These are phyloP conservation scores for Triops cancriformis DNA, from an alignment of 1,140 invertebrate species.

Conservation along the genomic window DNA sequence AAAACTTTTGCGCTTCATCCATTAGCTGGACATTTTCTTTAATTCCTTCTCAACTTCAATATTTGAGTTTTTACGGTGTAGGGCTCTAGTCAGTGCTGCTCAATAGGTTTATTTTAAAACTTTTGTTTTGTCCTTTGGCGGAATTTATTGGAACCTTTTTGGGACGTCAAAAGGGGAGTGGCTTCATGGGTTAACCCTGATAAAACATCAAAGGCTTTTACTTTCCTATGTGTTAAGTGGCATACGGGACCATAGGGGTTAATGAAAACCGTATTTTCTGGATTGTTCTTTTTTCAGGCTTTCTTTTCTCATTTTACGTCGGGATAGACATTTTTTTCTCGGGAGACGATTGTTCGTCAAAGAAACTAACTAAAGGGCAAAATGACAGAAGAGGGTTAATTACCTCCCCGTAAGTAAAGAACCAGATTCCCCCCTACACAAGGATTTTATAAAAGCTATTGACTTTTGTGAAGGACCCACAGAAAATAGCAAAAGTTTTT, in stretches of 20 bases:
- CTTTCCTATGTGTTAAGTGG: slow-evolving; percentile 10
- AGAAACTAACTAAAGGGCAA: too few species aligned
- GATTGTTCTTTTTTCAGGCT: neutral
- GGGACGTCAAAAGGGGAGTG: neutral
- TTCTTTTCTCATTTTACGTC: neutral
- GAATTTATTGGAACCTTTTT: slow-evolving; percentile 1
- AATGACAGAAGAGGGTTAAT: too few species aligned
- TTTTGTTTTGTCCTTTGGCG: neutral
- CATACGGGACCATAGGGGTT: slow-evolving; percentile 12
- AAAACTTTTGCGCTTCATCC: neutral
- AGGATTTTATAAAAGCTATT: neutral
- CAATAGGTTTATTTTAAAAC: neutral
- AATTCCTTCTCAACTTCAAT: neutral
- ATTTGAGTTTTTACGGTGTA: slow-evolving; percentile 1
- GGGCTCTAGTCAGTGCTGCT: slow-evolving; percentile 8
- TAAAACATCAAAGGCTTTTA: neutral
- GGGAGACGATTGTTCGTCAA: too few species aligned
- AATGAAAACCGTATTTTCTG: neutral
- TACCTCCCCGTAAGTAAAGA: too few species aligned
- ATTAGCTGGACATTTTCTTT: neutral
- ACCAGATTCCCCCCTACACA: neutral
- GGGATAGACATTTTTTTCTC: too few species aligned
- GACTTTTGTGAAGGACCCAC: too few species aligned
- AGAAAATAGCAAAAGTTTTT: too few species aligned
- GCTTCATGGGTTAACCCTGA: neutral